These are phyloP conservation scores for Zaprionus capensis DNA, from an alignment of 1,140 invertebrate genomes.

Conservation along the genomic window DNA sequence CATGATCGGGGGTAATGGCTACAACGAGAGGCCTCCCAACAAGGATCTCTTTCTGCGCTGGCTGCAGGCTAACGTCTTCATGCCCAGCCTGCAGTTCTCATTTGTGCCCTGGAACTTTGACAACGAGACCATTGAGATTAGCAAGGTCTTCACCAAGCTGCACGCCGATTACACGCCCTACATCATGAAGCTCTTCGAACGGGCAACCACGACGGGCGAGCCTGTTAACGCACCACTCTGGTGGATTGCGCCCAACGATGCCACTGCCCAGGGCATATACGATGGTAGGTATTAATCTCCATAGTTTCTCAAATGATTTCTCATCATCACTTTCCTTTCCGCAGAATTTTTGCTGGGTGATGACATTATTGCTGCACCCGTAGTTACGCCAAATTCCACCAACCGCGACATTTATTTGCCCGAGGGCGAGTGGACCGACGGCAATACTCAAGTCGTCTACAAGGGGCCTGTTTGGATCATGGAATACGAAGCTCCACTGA, in stretches of 20 bases:
- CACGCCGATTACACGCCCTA: conserved; percentile 88
- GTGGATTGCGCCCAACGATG: conserved; percentile 92
- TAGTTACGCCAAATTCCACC: conserved; percentile 88
- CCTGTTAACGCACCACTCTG: conserved; percentile 95
- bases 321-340: neutral
- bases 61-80: conserved; percentile 93
- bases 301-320: conserved; percentile 6
- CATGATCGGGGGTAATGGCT: conserved; percentile 96
- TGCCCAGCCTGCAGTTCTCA: conserved; percentile 95
- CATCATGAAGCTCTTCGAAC: conserved; percentile 87
- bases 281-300: conserved; percentile 85
- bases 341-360: conserved; percentile 94
- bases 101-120: conserved; percentile 95
- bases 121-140: conserved; percentile 88
- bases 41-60: conserved; percentile 95
- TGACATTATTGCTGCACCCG: conserved; percentile 93
- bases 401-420: conserved; percentile 92
- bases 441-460: conserved; percentile 84
- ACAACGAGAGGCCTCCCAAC: conserved; percentile 87
- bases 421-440: conserved; percentile 88
- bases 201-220: conserved; percentile 87
- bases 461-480: conserved; percentile 88
- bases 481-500: conserved; percentile 88
- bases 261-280: conserved; percentile 87
- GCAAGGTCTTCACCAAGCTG: conserved; percentile 88